These are phyloP conservation scores for Scaptomyza tumidula DNA, from an alignment of 2,888 invertebrate genomes.

Conservation along the genomic window DNA sequence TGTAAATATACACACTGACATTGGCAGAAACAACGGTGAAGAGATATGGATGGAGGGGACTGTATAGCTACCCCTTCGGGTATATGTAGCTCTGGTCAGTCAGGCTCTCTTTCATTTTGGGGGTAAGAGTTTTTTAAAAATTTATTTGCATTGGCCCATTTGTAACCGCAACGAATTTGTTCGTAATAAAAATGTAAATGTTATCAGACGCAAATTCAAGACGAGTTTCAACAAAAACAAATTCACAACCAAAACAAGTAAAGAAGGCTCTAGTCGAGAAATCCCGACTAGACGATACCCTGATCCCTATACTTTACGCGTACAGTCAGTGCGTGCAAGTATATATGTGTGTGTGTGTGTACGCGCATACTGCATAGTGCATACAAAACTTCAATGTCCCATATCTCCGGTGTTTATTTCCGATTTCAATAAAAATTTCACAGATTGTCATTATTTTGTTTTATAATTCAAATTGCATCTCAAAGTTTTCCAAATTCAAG, in stretches of 20 bases:
- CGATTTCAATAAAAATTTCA: too few relatives aligned
- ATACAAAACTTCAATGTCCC: too few relatives aligned
- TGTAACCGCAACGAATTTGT: slow-evolving; percentile 79
- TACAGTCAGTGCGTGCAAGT: too few relatives aligned
- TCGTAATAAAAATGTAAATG: slow-evolving; percentile 80
- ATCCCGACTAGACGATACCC: too few relatives aligned
- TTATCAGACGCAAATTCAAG: slow-evolving; percentile 72
- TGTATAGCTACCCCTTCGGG: slow-evolving; percentile 36
- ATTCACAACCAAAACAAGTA: slow-evolving; percentile 1
- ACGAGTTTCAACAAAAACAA: slow-evolving; percentile 46
- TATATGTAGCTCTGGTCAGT: slow-evolving; percentile 35
- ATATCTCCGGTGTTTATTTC: too few relatives aligned
- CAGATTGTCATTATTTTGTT: too few relatives aligned
- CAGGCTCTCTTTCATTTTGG: slow-evolving; percentile 4
- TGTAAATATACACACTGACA: slow-evolving; percentile 58
- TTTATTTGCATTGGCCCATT: slow-evolving; percentile 75
- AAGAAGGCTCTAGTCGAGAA: too few relatives aligned
- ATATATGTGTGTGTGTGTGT: too few relatives aligned
- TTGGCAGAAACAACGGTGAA: slow-evolving; percentile 12
- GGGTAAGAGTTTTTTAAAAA: slow-evolving; percentile 49
- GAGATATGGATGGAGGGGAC: slow-evolving; percentile 4
- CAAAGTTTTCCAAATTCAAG: too few relatives aligned
- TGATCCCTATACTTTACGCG: too few relatives aligned
- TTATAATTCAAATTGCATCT: too few relatives aligned
- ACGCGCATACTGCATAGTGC: too few relatives aligned